Percentiles rank a stretch among this genome's conserved stretches.
Conservation (phyloP, 2,888 invertebrate genomes). For the Uloborus plumipes region DNA sequence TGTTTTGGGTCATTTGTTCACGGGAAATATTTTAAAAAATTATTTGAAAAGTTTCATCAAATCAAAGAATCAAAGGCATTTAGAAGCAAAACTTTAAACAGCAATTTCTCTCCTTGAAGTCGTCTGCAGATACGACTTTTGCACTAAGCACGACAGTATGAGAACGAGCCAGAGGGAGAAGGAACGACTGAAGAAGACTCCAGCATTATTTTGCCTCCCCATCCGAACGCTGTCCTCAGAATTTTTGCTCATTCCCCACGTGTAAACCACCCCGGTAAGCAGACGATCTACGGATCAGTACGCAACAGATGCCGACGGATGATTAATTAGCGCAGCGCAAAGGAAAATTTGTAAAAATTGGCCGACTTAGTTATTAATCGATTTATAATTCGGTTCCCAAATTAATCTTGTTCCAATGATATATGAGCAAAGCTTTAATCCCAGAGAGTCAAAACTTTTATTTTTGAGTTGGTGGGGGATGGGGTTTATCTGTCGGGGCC, state of each 20-base stretch:
- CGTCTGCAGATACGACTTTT: too few species aligned
- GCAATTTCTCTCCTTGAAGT: too few species aligned
- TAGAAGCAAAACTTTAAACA: too few species aligned
- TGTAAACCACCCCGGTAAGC: conserved; percentile 20
- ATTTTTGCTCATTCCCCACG: neutral
- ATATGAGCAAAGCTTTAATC: conserved; percentile 54
- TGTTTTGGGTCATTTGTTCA: too few species aligned
- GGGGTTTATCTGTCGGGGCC: conserved; percentile 53
- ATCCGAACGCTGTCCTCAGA: too few species aligned
- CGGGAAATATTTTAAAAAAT: too few species aligned
- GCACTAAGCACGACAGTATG: too few species aligned
- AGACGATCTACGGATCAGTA: conserved; percentile 55
- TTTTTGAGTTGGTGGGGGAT: conserved; percentile 31
- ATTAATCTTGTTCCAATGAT: conserved; percentile 64
- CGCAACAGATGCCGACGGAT: conserved; percentile 59
- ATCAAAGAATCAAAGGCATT: too few species aligned
- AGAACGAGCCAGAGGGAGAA: too few species aligned
- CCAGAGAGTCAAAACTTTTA: conserved; percentile 51
- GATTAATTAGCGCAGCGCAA: conserved; percentile 57
- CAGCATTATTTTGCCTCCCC: too few species aligned
- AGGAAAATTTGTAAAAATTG: conserved; percentile 63
- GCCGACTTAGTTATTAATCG: conserved; percentile 62
- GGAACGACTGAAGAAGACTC: too few species aligned
- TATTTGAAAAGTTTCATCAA: too few species aligned
- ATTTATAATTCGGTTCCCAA: conserved; percentile 64